These are phyloP conservation scores for Orthonyx spaldingii DNA, from an alignment of 2,113 vertebrate genomes.

Conservation along the genomic window DNA sequence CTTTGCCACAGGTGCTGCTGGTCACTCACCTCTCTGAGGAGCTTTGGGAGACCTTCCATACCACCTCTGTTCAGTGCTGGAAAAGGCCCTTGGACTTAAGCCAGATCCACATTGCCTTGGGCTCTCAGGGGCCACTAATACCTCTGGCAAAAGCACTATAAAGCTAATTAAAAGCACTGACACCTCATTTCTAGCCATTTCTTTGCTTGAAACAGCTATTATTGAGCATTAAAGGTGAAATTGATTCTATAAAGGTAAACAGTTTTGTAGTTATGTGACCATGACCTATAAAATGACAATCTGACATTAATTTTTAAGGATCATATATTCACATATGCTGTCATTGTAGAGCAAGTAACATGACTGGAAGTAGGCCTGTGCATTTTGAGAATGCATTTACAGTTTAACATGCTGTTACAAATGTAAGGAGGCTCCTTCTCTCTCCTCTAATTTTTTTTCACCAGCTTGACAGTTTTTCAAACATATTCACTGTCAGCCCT, in stretches of 20 bases:
- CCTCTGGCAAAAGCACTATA: not conserved
- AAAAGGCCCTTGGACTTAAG: not conserved
- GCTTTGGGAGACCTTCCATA: not conserved
- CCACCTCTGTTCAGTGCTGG: not conserved
- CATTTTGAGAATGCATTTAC: constrained; percentile 59
- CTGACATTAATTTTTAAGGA: constrained; percentile 73
- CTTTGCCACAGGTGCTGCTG: not conserved
- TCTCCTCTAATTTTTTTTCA: constrained; percentile 81
- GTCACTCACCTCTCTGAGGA: not conserved
- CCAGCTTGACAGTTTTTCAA: constrained; percentile 89
- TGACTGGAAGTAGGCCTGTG: constrained; percentile 53
- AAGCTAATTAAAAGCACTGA: constrained; percentile 30
- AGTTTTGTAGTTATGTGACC: constrained; percentile 58
- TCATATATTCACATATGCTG: constrained; percentile 67
- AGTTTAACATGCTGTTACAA: constrained; percentile 77
- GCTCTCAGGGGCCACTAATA: not conserved
- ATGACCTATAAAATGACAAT: constrained; percentile 70
- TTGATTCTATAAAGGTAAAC: constrained; percentile 68
- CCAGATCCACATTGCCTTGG: not conserved
- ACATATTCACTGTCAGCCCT: constrained; percentile 90
- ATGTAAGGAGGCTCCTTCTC: constrained; percentile 67
- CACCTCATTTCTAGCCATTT: not conserved
- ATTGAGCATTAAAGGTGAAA: constrained; percentile 61
- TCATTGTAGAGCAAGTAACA: constrained; percentile 53
- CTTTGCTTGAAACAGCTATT: not conserved